Base-by-base conservation (phyloP, 1,140 invertebrate genomes). In the Drosophila chauvacae region DNA sequence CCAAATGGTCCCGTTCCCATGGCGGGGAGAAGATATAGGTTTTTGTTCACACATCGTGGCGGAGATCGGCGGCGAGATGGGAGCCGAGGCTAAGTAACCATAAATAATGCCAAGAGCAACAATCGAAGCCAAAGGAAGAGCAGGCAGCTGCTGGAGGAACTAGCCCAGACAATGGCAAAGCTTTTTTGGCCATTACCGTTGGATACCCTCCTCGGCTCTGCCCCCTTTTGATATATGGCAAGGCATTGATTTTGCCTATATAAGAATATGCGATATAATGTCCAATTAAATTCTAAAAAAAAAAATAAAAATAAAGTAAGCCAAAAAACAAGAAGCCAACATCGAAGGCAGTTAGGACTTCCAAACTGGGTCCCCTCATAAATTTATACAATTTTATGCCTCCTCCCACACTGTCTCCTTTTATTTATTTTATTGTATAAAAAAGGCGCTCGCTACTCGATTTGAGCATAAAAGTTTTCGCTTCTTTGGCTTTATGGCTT, bases 371-470 rank as follows among this genome's bases (percentile, higher is more conserved):
- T 72, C 45, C 51, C 66, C 69, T 72, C 74, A 86, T 86, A 86
- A 86, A 86, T 86, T 86, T 86, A 86, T 86, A 86, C 82, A 79
- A 81, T 78, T 87, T 85, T 72, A 72, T 72, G 68, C 69, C 69
- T 68, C 71, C 59, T 74, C 45, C 63, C 55, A 42, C 65, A 18
- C 20, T 50, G 35, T 51, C 66, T 72, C 37, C 30, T 79, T 76
- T 68, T 86, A 86, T 86, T 82, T 86, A 86, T 86, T 86, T 86
- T 86, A 86, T 86, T 86, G 83, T 86, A 76, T 72, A 82, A 71
- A 82, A 78, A 81, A 55, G 77, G 79, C 71, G 59, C 78, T 75
- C 47, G 23, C 44, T 45, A 14, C 45, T 4, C 37, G 70, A 73
- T 68, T 73, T 73, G 20, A 72, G 55, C 70, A 73, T 72, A 73